phyloP scores from a whole-genome alignment of 2,113 vertebrate species.

The Otus sunia region DNA sequence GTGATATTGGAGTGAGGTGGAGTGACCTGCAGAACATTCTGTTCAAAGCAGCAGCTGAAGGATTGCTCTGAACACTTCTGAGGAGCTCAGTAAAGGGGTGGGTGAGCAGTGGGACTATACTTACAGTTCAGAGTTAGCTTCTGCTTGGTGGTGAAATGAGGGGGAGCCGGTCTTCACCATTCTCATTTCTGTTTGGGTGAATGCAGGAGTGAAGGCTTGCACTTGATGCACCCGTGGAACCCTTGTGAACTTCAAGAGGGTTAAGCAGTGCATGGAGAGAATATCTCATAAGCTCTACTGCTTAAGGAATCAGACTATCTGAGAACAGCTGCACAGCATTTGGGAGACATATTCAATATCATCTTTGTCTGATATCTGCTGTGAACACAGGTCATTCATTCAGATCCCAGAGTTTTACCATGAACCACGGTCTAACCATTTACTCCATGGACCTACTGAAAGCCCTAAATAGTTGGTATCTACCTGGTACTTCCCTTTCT shows the following conservation, averaged over 20 bases:
- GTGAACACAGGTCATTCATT: background rate
- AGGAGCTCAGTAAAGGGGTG: background rate
- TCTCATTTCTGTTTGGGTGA: background rate
- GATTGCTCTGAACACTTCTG: background rate
- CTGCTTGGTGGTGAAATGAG: background rate
- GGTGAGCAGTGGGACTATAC: background rate
- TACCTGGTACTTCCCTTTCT: background rate
- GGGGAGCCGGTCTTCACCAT: background rate
- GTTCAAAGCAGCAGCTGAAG: slow-evolving; percentile 1
- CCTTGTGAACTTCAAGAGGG: background rate
- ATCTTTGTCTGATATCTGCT: background rate
- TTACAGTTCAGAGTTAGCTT: background rate
- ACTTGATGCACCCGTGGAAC: background rate
- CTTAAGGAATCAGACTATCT: background rate
- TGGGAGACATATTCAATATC: background rate
- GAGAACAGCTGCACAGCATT: background rate
- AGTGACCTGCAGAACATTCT: slow-evolving; percentile 29
- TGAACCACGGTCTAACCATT: background rate
- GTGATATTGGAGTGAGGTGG: background rate
- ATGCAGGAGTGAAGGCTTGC: background rate
- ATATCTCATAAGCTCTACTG: background rate
- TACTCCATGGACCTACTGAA: background rate
- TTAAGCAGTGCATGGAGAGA: background rate
- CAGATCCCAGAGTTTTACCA: background rate
- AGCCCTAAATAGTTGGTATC: background rate